Conservation (phyloP, 2,797 vertebrate genomes). For the Chiroxiphia lanceolata region DNA sequence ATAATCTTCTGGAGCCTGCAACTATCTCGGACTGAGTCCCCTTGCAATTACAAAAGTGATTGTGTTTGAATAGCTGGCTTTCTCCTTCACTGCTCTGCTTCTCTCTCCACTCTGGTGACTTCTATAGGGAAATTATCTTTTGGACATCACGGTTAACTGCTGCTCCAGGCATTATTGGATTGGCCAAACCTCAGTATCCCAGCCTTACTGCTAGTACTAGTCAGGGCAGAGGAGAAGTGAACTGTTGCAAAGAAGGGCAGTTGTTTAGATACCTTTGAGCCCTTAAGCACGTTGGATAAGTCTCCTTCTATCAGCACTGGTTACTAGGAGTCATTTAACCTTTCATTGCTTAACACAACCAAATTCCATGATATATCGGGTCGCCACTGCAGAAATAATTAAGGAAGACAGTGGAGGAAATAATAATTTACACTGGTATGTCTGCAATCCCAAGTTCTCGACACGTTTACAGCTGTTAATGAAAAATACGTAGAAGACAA, state of each 20-base stretch:
- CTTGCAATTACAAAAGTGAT: neutral
- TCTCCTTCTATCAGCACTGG: neutral
- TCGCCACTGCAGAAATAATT: neutral
- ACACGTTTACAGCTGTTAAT: neutral
- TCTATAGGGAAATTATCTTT: neutral
- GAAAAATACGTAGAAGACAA: neutral
- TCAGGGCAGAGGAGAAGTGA: neutral
- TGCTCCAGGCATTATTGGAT: neutral
- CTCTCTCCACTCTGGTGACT: neutral
- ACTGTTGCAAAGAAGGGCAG: neutral
- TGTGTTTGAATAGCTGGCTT: conserved; percentile 20
- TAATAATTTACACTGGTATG: neutral
- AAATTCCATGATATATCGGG: neutral
- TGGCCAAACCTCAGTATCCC: neutral
- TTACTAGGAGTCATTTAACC: neutral
- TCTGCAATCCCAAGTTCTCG: neutral
- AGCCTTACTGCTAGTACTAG: neutral
- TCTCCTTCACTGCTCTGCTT: neutral
- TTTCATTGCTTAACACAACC: neutral
- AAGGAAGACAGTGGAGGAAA: neutral
- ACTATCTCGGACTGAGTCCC: neutral
- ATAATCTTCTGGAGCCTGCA: neutral
- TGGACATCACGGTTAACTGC: neutral
- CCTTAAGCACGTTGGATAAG: neutral
- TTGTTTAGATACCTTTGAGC: neutral